These are phyloP conservation scores for Ceratoteleas bidentatus DNA, from an alignment of 1,140 invertebrate species.

Conservation along the genomic window DNA sequence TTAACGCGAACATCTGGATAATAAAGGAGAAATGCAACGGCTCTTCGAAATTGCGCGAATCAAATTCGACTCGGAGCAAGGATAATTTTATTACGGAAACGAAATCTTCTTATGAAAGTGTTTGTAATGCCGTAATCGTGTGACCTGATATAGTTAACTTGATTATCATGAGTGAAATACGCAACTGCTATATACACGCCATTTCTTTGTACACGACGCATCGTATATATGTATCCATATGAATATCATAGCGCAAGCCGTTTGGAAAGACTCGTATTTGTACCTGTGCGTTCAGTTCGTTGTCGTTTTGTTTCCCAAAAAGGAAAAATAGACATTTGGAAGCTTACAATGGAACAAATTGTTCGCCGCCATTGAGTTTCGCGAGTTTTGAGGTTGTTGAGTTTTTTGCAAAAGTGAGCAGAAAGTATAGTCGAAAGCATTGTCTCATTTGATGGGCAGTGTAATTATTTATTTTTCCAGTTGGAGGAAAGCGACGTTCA, in stretches of 20 bases:
- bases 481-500: neutral
- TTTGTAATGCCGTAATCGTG: slow-evolving; percentile 48
- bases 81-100: slow-evolving; percentile 34
- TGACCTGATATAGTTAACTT: slow-evolving; percentile 50
- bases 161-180: slow-evolving; percentile 32
- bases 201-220: slow-evolving; percentile 35
- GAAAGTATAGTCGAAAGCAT: neutral
- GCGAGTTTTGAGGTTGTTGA: no score
- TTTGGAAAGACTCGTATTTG: slow-evolving; percentile 24
- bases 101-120: slow-evolving; percentile 45
- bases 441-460: neutral
- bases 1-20: slow-evolving; percentile 23
- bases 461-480: neutral
- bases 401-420: neutral
- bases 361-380: neutral
- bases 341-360: neutral
- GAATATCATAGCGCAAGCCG: slow-evolving; percentile 11
- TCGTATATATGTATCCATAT: slow-evolving; percentile 17
- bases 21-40: slow-evolving; percentile 8
- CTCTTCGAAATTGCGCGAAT: slow-evolving; percentile 43
- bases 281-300: slow-evolving; percentile 21
- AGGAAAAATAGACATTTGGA: neutral
- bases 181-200: slow-evolving; percentile 11
- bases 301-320: neutral
- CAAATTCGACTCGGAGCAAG: slow-evolving; percentile 30